Conservation (phyloP, 2,797 vertebrate species). For the Enteromius thamalakanensis region DNA sequence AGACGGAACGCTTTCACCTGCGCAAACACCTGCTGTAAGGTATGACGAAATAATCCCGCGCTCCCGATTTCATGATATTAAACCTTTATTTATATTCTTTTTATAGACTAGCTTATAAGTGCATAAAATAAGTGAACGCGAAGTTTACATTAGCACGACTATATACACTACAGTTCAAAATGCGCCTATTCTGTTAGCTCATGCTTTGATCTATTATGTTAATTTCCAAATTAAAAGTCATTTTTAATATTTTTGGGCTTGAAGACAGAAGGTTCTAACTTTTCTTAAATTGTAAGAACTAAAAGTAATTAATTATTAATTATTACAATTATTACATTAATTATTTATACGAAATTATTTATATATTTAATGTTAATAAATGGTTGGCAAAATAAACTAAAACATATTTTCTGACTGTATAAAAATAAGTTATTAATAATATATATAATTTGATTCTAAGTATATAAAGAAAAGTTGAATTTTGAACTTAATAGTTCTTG, state of each 20-base stretch:
- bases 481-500: not conserved
- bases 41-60: not conserved
- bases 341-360: no score
- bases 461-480: not conserved
- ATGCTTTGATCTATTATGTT: not conserved
- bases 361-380: not conserved
- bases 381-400: not conserved
- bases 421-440: not conserved
- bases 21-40: not conserved
- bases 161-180: not conserved
- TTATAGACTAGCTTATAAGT: not conserved
- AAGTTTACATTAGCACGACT: not conserved
- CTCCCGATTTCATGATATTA: not conserved
- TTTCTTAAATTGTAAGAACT: not conserved
- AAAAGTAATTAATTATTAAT: not conserved
- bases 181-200: no score
- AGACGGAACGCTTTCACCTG: slow-evolving; percentile 2
- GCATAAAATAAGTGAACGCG: not conserved
- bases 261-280: not conserved
- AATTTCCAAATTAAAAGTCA: not conserved
- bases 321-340: not conserved
- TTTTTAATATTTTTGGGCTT: not conserved
- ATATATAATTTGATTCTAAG: not conserved
- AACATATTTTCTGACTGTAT: not conserved
- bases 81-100: not conserved